These are phyloP conservation scores for Prochilodus magdalenae DNA, from an alignment of 2,113 vertebrate genomes.

Conservation along the genomic window DNA sequence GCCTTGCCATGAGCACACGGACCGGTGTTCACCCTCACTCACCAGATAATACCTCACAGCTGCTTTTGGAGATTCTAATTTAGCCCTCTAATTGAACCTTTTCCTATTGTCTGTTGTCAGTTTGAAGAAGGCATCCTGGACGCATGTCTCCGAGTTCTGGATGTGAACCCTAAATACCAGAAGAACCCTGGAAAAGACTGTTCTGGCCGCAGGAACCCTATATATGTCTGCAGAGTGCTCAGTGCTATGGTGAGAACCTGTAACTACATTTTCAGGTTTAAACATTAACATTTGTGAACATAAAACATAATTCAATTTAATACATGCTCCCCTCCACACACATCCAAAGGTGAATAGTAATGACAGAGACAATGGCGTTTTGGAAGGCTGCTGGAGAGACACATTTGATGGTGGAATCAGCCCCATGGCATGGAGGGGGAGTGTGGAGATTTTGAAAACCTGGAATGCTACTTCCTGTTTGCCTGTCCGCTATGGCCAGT, in stretches of 20 bases:
- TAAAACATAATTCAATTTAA: neutral
- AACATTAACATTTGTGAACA: neutral
- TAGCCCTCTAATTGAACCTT: no score
- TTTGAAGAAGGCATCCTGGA: slow-evolving; percentile 88
- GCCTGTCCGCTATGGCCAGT: slow-evolving; percentile 91
- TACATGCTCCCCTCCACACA: neutral
- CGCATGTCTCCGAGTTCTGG: slow-evolving; percentile 83
- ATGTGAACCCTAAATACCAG: slow-evolving; percentile 86
- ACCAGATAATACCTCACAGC: no score
- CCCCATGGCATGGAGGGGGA: slow-evolving; percentile 90
- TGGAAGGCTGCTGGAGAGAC: slow-evolving; percentile 85
- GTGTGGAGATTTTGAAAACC: slow-evolving; percentile 86
- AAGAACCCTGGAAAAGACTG: slow-evolving; percentile 78
- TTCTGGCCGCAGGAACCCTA: slow-evolving; percentile 81
- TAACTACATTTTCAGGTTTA: neutral
- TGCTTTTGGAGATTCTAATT: no score
- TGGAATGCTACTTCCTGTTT: slow-evolving; percentile 82
- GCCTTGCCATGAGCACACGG: no score
- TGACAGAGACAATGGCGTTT: slow-evolving; percentile 83
- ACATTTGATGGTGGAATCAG: slow-evolving; percentile 81
- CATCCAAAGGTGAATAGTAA: slow-evolving; percentile 90
- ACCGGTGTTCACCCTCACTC: no score
- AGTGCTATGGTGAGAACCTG: slow-evolving; percentile 85
- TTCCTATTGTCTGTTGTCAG: slow-evolving; percentile 64
- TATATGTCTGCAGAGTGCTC: slow-evolving; percentile 88